These are phyloP conservation scores for Heliornis fulica DNA, from an alignment of 2,113 vertebrate species.

Conservation along the genomic window DNA sequence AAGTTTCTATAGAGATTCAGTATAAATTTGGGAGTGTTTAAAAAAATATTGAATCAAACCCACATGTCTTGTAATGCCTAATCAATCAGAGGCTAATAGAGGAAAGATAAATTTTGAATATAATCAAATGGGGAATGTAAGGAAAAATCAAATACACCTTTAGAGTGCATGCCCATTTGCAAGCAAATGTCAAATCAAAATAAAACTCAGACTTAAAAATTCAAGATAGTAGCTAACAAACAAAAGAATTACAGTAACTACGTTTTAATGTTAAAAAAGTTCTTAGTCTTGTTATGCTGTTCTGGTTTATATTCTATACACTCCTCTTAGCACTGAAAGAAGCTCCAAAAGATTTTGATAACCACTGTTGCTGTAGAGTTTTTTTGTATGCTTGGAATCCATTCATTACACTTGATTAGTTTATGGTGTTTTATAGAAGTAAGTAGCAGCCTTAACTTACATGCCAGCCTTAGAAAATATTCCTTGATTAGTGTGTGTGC, in stretches of 20 bases:
- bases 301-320: not conserved
- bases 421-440: not conserved
- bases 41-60: not conserved
- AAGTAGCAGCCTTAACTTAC: not conserved
- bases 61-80: not conserved
- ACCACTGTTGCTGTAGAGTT: not conserved
- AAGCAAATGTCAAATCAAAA: not conserved
- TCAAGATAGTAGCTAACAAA: not conserved
- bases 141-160: not conserved
- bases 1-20: not conserved
- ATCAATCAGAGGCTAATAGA: not conserved
- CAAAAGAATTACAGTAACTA: accelerated
- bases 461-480: not conserved
- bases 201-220: not conserved
- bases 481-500: not conserved
- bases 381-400: not conserved
- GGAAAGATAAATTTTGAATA: not conserved
- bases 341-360: not conserved
- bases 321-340: not conserved
- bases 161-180: not conserved
- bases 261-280: not conserved
- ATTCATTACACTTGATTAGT: not conserved
- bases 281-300: not conserved
- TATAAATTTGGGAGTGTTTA: not conserved
- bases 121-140: not conserved